Evolutionary conservation across 2,888 invertebrate species (phyloP).

Genomic region (Habroteleia sp.): DNA sequence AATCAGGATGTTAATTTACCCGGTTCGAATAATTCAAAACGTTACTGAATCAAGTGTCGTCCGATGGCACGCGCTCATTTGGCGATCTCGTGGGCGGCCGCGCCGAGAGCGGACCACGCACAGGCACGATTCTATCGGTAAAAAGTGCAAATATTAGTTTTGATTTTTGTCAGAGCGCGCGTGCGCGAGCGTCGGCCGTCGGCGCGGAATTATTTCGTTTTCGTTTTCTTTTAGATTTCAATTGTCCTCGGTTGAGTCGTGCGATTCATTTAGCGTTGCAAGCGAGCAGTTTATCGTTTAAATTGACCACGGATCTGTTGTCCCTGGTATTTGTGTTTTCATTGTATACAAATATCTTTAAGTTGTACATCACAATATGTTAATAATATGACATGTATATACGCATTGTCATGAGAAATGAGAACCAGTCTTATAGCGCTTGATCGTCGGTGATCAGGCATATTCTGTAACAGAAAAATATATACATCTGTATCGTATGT

Average conservation of each 20-base stretch:
- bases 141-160: constrained; percentile 61
- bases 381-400: constrained; percentile 78
- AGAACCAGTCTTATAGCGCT: constrained; percentile 81
- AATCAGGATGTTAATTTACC: constrained; percentile 80
- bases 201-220: constrained; percentile 18
- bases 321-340: constrained; percentile 73
- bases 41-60: constrained; percentile 24
- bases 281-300: constrained; percentile 72
- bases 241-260: constrained; percentile 19
- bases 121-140: constrained; percentile 34
- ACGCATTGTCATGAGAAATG: constrained; percentile 81
- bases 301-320: constrained; percentile 70
- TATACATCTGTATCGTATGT: constrained; percentile 81
- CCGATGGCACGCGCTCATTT: constrained; percentile 26
- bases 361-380: constrained; percentile 79
- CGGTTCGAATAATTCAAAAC: constrained; percentile 65
- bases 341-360: constrained; percentile 80
- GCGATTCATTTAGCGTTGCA: constrained; percentile 60
- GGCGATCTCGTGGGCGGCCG: constrained; percentile 9
- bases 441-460: constrained; percentile 77
- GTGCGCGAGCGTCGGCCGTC: constrained; percentile 22
- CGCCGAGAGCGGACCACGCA: constrained; percentile 35
- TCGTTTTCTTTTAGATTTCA: constrained; percentile 4
- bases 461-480: constrained; percentile 82
- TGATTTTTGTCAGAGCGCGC: constrained; percentile 51